Conservation (phyloP, 2,113 vertebrate genomes). For the Oncorhynchus kisutch region DNA sequence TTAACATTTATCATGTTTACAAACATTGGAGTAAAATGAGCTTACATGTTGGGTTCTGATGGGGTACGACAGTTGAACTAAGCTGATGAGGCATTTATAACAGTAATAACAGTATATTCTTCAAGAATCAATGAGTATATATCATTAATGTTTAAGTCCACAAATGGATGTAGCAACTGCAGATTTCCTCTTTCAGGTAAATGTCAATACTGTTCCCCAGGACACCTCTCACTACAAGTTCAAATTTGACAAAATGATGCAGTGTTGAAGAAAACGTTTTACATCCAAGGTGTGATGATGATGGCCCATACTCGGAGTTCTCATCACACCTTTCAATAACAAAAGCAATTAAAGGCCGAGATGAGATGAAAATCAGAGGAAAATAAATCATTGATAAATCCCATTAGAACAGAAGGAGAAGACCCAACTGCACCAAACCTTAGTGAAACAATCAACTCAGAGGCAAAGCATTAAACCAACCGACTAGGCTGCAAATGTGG, state of each 20-base stretch:
- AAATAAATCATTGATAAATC: slow-evolving; percentile 56
- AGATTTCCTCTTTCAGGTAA: too few species aligned
- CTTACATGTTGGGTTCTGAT: too few species aligned
- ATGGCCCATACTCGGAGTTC: slow-evolving; percentile 19
- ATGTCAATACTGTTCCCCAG: too few species aligned
- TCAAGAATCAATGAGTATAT: too few species aligned
- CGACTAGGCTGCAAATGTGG: slow-evolving; percentile 48
- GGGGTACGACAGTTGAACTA: too few species aligned
- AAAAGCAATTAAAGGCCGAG: slow-evolving; percentile 50
- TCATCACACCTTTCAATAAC: slow-evolving; percentile 6
- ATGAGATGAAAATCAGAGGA: slow-evolving; percentile 36
- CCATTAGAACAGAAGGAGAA: slow-evolving; percentile 51
- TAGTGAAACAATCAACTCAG: slow-evolving; percentile 60
- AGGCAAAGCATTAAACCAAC: slow-evolving; percentile 56
- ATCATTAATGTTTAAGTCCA: too few species aligned
- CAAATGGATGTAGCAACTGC: too few species aligned
- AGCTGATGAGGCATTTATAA: too few species aligned
- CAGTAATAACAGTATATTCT: too few species aligned
- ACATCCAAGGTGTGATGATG: slow-evolving; percentile 24
- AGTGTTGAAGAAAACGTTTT: slow-evolving; percentile 35
- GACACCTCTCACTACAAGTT: slow-evolving; percentile 5
- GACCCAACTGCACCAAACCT: slow-evolving; percentile 42
- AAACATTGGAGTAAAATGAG: too few species aligned
- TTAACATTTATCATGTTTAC: too few species aligned
- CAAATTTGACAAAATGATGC: slow-evolving; percentile 34